These are phyloP conservation scores for Dreissena polymorpha DNA, from an alignment of 1,140 invertebrate genomes.

Conservation along the genomic window DNA sequence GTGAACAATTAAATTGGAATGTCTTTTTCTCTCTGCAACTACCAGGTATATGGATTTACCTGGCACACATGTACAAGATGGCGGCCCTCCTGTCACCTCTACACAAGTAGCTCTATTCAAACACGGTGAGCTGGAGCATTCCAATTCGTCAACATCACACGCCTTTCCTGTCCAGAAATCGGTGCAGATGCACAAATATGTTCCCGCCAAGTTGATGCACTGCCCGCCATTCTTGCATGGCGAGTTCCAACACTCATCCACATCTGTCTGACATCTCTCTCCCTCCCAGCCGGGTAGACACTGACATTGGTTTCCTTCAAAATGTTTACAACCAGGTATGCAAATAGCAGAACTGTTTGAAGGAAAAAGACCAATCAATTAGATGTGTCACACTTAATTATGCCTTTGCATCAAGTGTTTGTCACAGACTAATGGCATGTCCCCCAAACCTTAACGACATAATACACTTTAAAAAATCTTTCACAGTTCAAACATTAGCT, in stretches of 20 bases:
- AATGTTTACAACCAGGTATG: background rate
- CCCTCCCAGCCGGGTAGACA: slow-evolving; percentile 94
- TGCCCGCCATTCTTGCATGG: slow-evolving; percentile 88
- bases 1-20: no score
- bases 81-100: slow-evolving; percentile 53
- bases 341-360: background rate
- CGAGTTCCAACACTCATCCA: slow-evolving; percentile 91
- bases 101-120: slow-evolving; percentile 68
- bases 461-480: no score
- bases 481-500: no score
- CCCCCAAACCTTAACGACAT: no score
- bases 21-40: no score
- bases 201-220: slow-evolving; percentile 85
- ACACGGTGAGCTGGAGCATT: slow-evolving; percentile 69
- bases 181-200: slow-evolving; percentile 91
- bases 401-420: no score
- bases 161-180: slow-evolving; percentile 91
- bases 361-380: no score
- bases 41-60: slow-evolving; percentile 30
- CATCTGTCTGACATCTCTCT: slow-evolving; percentile 92
- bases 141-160: slow-evolving; percentile 66
- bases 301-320: slow-evolving; percentile 24
- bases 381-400: no score
- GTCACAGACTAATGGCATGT: no score
- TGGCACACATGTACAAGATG: slow-evolving; percentile 57